Percentiles rank a stretch among this genome's conserved stretches.
Conservation (phyloP, 92 coral and sea anemone genomes). For the Metridium senile region DNA sequence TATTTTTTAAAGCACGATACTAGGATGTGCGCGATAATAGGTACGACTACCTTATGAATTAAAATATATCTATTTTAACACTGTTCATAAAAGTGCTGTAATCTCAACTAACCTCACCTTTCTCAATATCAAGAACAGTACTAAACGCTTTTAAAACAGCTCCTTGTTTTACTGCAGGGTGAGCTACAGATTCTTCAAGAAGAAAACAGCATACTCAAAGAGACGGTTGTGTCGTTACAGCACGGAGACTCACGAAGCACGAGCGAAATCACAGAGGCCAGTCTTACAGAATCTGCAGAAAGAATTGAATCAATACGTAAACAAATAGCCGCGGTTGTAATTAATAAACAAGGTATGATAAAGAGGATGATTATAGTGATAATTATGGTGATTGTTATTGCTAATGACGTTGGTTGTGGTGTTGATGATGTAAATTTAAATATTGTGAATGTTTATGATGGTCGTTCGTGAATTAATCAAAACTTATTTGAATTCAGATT, state of each 20-base stretch:
- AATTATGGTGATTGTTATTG: not conserved
- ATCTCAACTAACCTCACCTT: conserved; percentile 20
- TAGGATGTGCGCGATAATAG: no score
- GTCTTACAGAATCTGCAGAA: conserved; percentile 42
- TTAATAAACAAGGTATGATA: conserved; percentile 22
- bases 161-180: conserved; percentile 52
- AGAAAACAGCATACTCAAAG: conserved; percentile 73
- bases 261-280: conserved; percentile 66
- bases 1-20: no score
- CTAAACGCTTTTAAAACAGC: conserved; percentile 35
- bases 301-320: conserved; percentile 25
- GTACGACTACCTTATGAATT: not conserved
- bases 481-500: no score
- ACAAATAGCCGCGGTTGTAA: conserved; percentile 35
- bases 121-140: conserved; percentile 20
- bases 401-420: not conserved
- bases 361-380: not conserved
- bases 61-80: not conserved
- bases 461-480: no score
- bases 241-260: conserved; percentile 46
- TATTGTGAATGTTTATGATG: no score
- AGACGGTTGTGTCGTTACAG: conserved; percentile 65
- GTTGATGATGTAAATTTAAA: not conserved
- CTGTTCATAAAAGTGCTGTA: conserved; percentile 5
- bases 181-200: conserved; percentile 78